Evolutionary conservation across 2,888 invertebrate species (phyloP), one percentile per base, ranked within the genome.

Genomic region (Chrysina gloriosa): DNA sequence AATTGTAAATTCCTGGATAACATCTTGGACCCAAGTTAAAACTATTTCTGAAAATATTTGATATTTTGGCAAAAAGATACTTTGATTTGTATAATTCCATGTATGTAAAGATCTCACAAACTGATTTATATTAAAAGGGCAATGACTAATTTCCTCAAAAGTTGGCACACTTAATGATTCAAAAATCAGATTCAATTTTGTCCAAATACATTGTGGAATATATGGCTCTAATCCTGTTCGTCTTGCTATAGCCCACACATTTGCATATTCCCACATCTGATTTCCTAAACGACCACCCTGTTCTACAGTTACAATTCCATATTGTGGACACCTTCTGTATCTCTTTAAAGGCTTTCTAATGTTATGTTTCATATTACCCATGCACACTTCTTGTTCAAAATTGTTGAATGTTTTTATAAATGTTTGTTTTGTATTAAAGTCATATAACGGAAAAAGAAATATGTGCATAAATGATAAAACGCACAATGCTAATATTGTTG

Each of bases 381-480:
- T 82, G 78, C 88, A 88, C 34, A 87, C 80, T 6, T 84, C 84
- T 73, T 86, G 86, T 75, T 87, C 87, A 74, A 87, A 86, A 58
- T 85, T 84, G 65, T 84, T 83, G 70, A 85, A 84, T 58, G 85
- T 85, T 68, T 83, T 83, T 58, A 82, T 80, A 63, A 82, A 79
- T 54, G 80, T 82, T 70, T 84, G 83, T 69, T 81, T 82, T 48
- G 78, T 75, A 65, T 76, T 74, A 27, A 81, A 76, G 56, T 83
- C 83, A 80, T 87, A 87, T 79, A 88, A 81, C 61, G 87, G 88
- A 79, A 88, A 88, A 64, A 87, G 81, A 82, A 87, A 88, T 74
- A 87, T 83, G 80, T 88, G 88, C 76, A 88, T 86, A 77, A 86
- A 85, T 70, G 86, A 84, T 75, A 87, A 86, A 73, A 87, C 86